Conservation (phyloP, 1,140 invertebrate species). For the Archivesica marissinica region DNA sequence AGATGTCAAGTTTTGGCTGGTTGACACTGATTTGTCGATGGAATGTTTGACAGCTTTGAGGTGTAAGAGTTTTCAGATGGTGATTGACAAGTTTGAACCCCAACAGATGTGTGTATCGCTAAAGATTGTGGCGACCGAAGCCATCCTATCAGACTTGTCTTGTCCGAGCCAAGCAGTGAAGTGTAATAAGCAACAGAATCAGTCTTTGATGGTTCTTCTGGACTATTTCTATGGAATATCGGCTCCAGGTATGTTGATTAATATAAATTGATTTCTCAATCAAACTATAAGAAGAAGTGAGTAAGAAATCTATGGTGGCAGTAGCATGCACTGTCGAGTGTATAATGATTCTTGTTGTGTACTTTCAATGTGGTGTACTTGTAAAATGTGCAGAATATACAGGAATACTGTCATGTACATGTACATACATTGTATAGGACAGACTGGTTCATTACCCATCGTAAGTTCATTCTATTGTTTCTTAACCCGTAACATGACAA, state of each 20-base stretch:
- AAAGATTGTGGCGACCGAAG: conserved; percentile 67
- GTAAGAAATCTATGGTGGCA: no score
- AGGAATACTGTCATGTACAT: no score
- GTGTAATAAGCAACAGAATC: conserved; percentile 53
- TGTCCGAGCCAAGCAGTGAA: conserved; percentile 72
- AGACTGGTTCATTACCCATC: no score
- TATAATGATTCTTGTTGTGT: no score
- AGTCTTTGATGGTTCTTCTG: conserved; percentile 70
- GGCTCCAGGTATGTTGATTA: conserved; percentile 58
- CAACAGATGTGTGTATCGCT: conserved; percentile 50
- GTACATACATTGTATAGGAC: no score
- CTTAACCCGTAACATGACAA: no score
- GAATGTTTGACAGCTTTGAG: conserved; percentile 55
- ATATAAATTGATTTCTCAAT: no score
- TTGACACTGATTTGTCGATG: conserved; percentile 59
- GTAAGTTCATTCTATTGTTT: no score
- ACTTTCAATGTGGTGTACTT: no score
- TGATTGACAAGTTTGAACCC: conserved; percentile 46
- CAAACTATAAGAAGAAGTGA: no score
- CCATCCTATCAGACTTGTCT: conserved; percentile 53
- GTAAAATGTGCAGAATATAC: no score
- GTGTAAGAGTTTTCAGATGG: conserved; percentile 68
- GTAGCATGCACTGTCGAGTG: no score
- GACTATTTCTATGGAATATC: conserved; percentile 73
- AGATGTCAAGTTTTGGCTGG: conserved; percentile 63